Evolutionary conservation across 1,140 invertebrate species (phyloP).

Genomic region (Plutomurus gul): DNA sequence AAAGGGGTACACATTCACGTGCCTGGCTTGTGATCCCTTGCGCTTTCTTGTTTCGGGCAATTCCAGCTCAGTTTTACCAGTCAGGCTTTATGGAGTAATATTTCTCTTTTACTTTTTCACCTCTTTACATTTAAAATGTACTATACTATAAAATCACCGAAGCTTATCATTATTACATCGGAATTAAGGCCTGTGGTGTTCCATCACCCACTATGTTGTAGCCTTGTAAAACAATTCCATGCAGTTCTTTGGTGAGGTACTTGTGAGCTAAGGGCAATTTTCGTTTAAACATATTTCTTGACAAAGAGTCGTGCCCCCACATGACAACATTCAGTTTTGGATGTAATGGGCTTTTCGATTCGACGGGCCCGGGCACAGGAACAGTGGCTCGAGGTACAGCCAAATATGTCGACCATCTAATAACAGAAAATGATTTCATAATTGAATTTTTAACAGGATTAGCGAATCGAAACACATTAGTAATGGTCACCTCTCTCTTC

Average conservation of each 20-base stretch:
- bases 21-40: constrained; percentile 66
- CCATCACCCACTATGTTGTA: constrained; percentile 95
- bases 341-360: constrained; percentile 39
- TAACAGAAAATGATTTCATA: background rate
- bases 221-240: constrained; percentile 73
- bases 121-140: no score
- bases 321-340: constrained; percentile 78
- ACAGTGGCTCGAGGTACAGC: background rate
- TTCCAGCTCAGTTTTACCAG: constrained; percentile 85
- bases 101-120: no score
- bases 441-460: background rate
- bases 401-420: constrained; percentile 23
- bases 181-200: constrained; percentile 88
- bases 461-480: background rate
- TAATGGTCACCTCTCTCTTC: constrained; percentile 53
- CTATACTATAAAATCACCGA: no score
- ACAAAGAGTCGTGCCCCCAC: constrained; percentile 89
- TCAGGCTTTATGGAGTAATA: no score
- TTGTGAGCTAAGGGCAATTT: constrained; percentile 80
- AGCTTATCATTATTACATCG: constrained; percentile 68
- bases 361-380: background rate
- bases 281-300: constrained; percentile 81
- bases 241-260: constrained; percentile 72
- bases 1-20: constrained; percentile 79
- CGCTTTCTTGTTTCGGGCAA: constrained; percentile 82